Base-by-base conservation (phyloP, 2,113 vertebrate genomes). In the Origma solitaria region DNA sequence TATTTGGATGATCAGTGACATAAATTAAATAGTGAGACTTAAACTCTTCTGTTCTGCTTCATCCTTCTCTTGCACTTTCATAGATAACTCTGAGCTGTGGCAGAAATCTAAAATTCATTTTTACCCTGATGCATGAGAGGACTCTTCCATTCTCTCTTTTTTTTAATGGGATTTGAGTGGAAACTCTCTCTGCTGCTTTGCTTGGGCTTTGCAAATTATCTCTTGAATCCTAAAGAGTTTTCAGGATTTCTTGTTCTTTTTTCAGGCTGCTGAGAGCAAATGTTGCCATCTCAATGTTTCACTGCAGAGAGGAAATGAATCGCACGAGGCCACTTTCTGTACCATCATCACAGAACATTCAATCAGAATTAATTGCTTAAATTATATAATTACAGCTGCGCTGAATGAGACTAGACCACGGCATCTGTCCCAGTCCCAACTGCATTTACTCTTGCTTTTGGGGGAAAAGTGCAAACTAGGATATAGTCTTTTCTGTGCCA, bases 291-390 rank as follows among this genome's bases (percentile, higher is more conserved):
- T 79, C 79, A 82, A 8, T 77, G 61, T 96, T 92, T 95, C 23
- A 9, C 44, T 88, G 65, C 7, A 56, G 50, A 62, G 27, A 92
- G 89, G 66, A 79, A 96, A 75, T 3, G 7, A 86, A 95, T 90
- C 30, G 3, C 72, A 69, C 0, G 9, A 94, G 82, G 44, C 91
- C 71, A 42, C 93, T 96, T 96, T 89, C 58, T 82, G 45, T 87
- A 49, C 53, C 91, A 42, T 86, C 68, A 88, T 79, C 44, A 14
- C 12, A 11, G 81, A 84, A 56, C 38, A 49, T 80, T 97, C 72
- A 80, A 64, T 68, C 89, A 94, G 87, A 97, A 97, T 96, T 96
- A 91, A 97, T 90, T 92, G 83, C 86, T 72, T 62, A 94, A 94
- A 89, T 96, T 80, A 93, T 81, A 93, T 96, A 95, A 97, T 87